phyloP scores from a whole-genome alignment of 2,888 invertebrate species.

The Ctenicera cuprea region DNA sequence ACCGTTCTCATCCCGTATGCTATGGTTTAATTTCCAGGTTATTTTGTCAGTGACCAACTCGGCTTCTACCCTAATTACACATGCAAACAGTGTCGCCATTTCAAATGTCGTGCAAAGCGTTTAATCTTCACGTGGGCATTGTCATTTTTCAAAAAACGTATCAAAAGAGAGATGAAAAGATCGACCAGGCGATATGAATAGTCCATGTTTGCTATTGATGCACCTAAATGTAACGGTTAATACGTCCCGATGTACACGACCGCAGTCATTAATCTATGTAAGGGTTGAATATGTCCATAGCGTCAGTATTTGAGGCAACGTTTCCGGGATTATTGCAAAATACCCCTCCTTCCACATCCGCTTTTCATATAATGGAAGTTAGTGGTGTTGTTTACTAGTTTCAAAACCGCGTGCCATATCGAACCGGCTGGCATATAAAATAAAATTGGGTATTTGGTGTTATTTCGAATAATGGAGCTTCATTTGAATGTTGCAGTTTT shows the following conservation, averaged over 20 bases:
- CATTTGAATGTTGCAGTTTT: background rate
- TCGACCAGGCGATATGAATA: slow-evolving; percentile 24
- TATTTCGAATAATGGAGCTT: slow-evolving; percentile 12
- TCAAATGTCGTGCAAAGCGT: slow-evolving; percentile 26
- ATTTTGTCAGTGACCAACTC: slow-evolving; percentile 5
- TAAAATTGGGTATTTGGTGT: background rate
- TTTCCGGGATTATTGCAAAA: slow-evolving; percentile 43
- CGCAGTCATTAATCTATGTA: slow-evolving; percentile 48
- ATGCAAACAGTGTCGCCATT: slow-evolving; percentile 36
- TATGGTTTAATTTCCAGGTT: slow-evolving; percentile 30
- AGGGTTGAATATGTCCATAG: slow-evolving; percentile 42
- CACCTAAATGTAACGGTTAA: slow-evolving; percentile 31
- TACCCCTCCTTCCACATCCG: slow-evolving; percentile 25
- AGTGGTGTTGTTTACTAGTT: slow-evolving; percentile 7
- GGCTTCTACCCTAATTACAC: slow-evolving; percentile 28
- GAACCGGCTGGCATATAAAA: background rate
- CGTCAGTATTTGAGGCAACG: slow-evolving; percentile 45
- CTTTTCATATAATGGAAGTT: slow-evolving; percentile 25
- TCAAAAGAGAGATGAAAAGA: slow-evolving; percentile 22
- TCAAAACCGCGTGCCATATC: slow-evolving; percentile 5
- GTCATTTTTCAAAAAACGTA: slow-evolving; percentile 33
- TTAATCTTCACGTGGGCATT: slow-evolving; percentile 34
- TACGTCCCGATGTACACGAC: slow-evolving; percentile 31
- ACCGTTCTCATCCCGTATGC: background rate
- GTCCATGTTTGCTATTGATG: slow-evolving; percentile 33